Base-by-base conservation (phyloP, 2,888 invertebrate species). In the Latrodectus hesperus region DNA sequence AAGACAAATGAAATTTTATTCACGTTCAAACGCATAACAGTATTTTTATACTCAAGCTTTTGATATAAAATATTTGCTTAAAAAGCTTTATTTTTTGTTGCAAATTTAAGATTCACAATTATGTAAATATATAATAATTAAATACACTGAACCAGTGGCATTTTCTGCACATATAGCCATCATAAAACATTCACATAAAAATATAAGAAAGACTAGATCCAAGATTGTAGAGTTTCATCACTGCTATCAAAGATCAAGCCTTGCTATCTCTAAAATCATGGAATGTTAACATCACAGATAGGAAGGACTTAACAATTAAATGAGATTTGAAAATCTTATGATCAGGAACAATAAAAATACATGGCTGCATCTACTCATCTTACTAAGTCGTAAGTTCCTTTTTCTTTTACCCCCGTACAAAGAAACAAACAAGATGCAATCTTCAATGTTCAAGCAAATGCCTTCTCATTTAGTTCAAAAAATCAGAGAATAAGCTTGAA, bases 251-350 rank as follows among this genome's bases (percentile, higher is more conserved):
- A 81, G 81, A 87, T 87, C 82, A 77, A 75, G 77, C 55, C 76
- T 81, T 55, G 51, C 64, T 72, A 67, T 65, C 85, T 85, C 80
- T 76, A 86, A 86, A 80, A 80, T 71, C 72, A 82, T 72, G 82
- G 87, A 87, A 87, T 82, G 87, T 87, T 82, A 68, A 82, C 87
- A 87, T 87, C 87, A 87, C 87, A 87, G 87, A 81, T 87, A 81
- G 82, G 87, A 87, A 77, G 87, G 81, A 86, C 85, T 87, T 73
- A 73, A 73, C 52, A 84, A 71, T 38, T 81, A 75, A 87, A 87
- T 82, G 82, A 82, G 72, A 72, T 55, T 72, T 68, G 68, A 76
- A 51, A 68, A 64, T 51, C 49, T 55, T 76, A 80, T 80, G 79
- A 80, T 80, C 65, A 86, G 80, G 84, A 85, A 85, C 79, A 86